These are phyloP conservation scores for Lordiphosa andalusiaca DNA, from an alignment of 2,888 invertebrate genomes.

Conservation along the genomic window DNA sequence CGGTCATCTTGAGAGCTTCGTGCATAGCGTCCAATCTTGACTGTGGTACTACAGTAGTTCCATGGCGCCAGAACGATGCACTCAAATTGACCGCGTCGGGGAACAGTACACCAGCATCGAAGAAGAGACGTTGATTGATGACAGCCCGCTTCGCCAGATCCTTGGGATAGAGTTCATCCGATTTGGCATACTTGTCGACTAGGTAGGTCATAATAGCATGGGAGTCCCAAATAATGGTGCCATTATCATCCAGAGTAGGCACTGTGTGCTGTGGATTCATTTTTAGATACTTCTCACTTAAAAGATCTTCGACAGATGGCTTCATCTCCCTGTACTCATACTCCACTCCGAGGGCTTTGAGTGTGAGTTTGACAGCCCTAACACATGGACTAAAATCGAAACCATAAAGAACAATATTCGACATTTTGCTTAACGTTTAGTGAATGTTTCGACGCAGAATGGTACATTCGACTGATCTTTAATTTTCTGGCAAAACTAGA, in stretches of 20 bases:
- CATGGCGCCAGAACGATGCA: slow-evolving; percentile 11
- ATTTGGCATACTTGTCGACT: slow-evolving; percentile 81
- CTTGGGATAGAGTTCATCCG: slow-evolving; percentile 82
- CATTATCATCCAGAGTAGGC: slow-evolving; percentile 72
- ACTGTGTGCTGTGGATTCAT: slow-evolving; percentile 83
- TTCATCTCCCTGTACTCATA: slow-evolving; percentile 52
- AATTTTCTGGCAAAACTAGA: too few species aligned
- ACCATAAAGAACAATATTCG: slow-evolving; percentile 64
- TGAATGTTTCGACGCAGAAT: too few species aligned
- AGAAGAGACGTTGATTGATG: slow-evolving; percentile 81
- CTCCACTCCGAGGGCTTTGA: slow-evolving; percentile 83
- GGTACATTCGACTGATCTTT: too few species aligned
- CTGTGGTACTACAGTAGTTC: slow-evolving; percentile 32
- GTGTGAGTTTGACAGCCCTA: slow-evolving; percentile 83
- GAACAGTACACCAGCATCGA: slow-evolving; percentile 75
- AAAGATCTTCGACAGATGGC: slow-evolving; percentile 50
- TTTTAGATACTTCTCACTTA: slow-evolving; percentile 53
- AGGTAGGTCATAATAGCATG: slow-evolving; percentile 82
- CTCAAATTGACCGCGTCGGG: slow-evolving; percentile 2
- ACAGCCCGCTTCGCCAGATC: slow-evolving; percentile 81
- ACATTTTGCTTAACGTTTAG: slow-evolving; percentile 21
- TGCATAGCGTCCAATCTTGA: slow-evolving; percentile 38
- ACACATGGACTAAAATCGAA: slow-evolving; percentile 82
- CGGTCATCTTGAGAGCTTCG: slow-evolving; percentile 29
- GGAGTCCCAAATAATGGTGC: slow-evolving; percentile 74